Percentiles rank a stretch among this genome's conserved stretches.
These are phyloP conservation scores for Ectropis grisescens DNA, from an alignment of 1,140 invertebrate genomes.

Conservation along the genomic window DNA sequence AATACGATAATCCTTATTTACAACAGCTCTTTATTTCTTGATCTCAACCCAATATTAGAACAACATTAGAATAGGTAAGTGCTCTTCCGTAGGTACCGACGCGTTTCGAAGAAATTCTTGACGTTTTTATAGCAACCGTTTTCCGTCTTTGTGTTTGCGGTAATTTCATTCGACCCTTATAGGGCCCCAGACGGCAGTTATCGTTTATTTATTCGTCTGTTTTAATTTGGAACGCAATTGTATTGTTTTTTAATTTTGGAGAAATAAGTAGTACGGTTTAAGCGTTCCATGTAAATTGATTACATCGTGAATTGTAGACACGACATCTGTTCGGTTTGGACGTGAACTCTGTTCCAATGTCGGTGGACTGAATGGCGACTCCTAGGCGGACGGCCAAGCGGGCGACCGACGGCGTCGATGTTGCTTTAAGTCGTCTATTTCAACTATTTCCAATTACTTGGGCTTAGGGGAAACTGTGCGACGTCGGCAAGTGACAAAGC, in stretches of 20 bases:
- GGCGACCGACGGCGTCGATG: constrained; percentile 10
- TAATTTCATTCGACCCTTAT: constrained; percentile 15
- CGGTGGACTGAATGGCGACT: too few relatives aligned
- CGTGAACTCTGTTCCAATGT: too few relatives aligned
- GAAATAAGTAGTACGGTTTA: too few relatives aligned
- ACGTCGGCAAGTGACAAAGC: constrained; percentile 66
- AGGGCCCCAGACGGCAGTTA: constrained; percentile 19
- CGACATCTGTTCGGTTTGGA: too few relatives aligned
- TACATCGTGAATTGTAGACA: too few relatives aligned
- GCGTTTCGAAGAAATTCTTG: too few relatives aligned
- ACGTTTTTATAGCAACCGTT: constrained; percentile 2
- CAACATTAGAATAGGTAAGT: too few relatives aligned
- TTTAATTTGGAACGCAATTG: constrained; percentile 22
- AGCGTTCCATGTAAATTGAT: background rate
- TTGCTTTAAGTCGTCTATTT: constrained; percentile 45
- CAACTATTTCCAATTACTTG: constrained; percentile 68
- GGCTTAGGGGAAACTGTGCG: constrained; percentile 52
- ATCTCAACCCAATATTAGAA: too few relatives aligned
- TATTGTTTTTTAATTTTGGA: constrained; percentile 4
- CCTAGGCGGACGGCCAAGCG: constrained; percentile 1
- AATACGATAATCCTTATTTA: too few relatives aligned
- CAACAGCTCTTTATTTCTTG: too few relatives aligned
- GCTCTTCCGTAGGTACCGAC: too few relatives aligned
- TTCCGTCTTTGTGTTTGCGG: constrained; percentile 13
- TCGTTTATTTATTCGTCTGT: constrained; percentile 24